Base-by-base conservation (phyloP, 2,113 vertebrate genomes). In the Neolamprologus longior region DNA sequence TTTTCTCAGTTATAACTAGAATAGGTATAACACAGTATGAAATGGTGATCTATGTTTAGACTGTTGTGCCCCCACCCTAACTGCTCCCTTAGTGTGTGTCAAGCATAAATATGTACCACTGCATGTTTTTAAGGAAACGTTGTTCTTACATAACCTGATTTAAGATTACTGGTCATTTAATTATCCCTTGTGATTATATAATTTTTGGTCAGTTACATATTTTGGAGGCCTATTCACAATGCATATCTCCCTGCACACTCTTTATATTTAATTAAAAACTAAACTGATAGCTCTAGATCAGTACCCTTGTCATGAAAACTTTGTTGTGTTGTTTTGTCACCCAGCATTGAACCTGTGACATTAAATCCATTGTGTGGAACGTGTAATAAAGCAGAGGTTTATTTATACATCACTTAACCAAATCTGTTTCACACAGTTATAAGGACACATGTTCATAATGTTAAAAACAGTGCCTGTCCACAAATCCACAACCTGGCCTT, bases 41-140 rank as follows among this genome's bases (percentile, higher is more conserved):
- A 33, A 61, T 1, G 2, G 28, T 33, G 9, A 0, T 61, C 57
- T 61, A 2, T 61, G 57, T 61, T 61, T 58, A 15, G 14, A 58
- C 7, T 0, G 26, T 17, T 31, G 57, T 61, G 14, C 26, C 2
- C 26, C 57, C 26, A 61, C 57, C 57, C 8, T 31, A 61, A 61
- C 8, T 61, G 57, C 57, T 61, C 28, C 15, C 57, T 1, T 17
- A 61, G 14, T 61, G 15, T 61, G 57, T 33, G 57, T 33, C 28
- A 0, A 61, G 28, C 57, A 61, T 61, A 1, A 61, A 33, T 35
- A 35, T 35, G 0, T 35, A n/a, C 58, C 31, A 35, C 61, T 66
- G 61, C 31, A 35, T 66, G 61, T 35, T 37, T 35, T 66, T 35
- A 37, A 35, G 58, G 58, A 63, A 35, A 63, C 58, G 0, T 19